Evolutionary conservation across 2,113 vertebrate genomes (phyloP).

Genomic region (Tetraodon nigroviridis): DNA sequence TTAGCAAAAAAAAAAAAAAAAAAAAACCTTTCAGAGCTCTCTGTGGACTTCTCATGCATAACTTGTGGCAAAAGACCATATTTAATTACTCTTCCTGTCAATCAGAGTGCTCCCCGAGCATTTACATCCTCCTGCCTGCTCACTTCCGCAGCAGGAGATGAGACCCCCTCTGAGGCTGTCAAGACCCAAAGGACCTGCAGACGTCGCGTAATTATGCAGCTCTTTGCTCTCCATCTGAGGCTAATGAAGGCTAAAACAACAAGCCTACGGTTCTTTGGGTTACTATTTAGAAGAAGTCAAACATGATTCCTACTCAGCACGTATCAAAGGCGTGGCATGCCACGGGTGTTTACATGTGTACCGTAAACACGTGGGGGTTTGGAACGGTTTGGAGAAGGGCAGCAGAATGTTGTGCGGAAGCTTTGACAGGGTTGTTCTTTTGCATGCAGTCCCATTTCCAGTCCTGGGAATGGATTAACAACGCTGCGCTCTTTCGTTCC

Average conservation of each 20-base stretch:
- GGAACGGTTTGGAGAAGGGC: background rate
- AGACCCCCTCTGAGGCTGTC: conserved; percentile 14
- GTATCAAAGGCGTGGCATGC: conserved; percentile 1
- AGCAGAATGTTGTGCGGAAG: background rate
- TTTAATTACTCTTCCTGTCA: conserved; percentile 57
- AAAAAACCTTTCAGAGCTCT: conserved; percentile 17
- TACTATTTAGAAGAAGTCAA: conserved; percentile 21
- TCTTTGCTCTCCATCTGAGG: conserved; percentile 10
- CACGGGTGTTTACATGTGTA: background rate
- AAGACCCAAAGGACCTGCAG: conserved; percentile 25
- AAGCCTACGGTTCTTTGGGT: background rate
- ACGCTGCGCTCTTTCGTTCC: conserved; percentile 1
- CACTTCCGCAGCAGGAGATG: conserved; percentile 14
- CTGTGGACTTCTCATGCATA: conserved; percentile 25
- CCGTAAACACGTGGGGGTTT: background rate
- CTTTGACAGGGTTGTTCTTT: background rate
- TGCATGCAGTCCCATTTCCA: background rate
- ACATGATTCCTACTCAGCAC: conserved; percentile 14
- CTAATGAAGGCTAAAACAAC: conserved; percentile 42
- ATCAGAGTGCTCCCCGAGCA: conserved; percentile 20
- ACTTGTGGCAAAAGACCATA: conserved; percentile 30
- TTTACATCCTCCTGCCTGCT: conserved; percentile 6
- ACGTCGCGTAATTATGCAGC: conserved; percentile 33
- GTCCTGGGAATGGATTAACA: conserved; percentile 11
- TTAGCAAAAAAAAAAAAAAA: background rate